A percentile compares a stretch with the other conserved stretches of the same genome.
phyloP scores from a whole-genome alignment of 1,140 invertebrate species.

The Lysiphlebus fabarum region DNA sequence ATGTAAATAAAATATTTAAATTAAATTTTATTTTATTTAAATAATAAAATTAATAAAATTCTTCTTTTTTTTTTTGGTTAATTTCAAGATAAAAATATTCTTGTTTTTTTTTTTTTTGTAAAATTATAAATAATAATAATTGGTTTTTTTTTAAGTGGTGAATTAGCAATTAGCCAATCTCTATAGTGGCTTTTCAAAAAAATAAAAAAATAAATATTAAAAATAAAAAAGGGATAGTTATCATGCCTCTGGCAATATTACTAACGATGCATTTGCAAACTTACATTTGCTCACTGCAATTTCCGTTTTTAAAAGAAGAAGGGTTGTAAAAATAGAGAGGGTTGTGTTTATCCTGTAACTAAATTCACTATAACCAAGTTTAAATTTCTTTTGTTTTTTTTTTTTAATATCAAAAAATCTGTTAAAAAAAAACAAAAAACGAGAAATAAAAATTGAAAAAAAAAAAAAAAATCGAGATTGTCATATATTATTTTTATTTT shows the following conservation, averaged over 20 bases:
- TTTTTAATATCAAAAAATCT: conserved; percentile 28
- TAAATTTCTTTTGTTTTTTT: conserved; percentile 14
- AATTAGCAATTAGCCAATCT: conserved; percentile 46
- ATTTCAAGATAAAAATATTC: too few relatives aligned
- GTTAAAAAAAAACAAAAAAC: background rate
- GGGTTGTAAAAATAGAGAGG: too few relatives aligned
- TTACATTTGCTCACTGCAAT: conserved; percentile 43
- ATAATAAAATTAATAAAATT: too few relatives aligned
- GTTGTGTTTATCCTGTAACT: too few relatives aligned
- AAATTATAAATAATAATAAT: too few relatives aligned
- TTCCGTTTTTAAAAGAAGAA: conserved; percentile 27
- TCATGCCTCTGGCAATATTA: conserved; percentile 37
- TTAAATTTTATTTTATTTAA: too few relatives aligned
- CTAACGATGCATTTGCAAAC: conserved; percentile 46
- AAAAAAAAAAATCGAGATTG: background rate
- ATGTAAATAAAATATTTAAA: too few relatives aligned
- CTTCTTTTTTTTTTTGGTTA: too few relatives aligned
- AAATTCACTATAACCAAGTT: too few relatives aligned
- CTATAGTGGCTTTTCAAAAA: conserved; percentile 5
- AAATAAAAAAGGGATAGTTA: conserved; percentile 34
- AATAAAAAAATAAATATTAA: conserved; percentile 1
- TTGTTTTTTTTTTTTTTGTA: too few relatives aligned
- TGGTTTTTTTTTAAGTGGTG: too few relatives aligned
- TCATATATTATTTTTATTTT: background rate
- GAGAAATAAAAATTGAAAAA: background rate